Conservation (phyloP, 2,113 vertebrate genomes). For the Empidonax traillii region DNA sequence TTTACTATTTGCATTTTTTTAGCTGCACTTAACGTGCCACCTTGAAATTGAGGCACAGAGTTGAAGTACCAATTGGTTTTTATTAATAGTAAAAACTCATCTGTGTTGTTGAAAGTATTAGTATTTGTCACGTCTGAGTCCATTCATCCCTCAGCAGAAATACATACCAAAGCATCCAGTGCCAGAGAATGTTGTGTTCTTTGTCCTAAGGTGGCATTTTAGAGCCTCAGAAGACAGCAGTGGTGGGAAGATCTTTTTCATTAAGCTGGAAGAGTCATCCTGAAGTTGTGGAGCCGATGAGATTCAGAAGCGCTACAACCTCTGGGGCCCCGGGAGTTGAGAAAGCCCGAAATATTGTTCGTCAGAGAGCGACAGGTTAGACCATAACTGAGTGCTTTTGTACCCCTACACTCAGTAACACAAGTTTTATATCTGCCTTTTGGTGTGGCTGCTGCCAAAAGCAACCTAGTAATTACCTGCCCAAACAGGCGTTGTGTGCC, state of each 20-base stretch:
- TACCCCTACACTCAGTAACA: not conserved
- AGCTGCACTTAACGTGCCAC: not conserved
- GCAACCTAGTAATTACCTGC: not conserved
- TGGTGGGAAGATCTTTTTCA: conserved; percentile 91
- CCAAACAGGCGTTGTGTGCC: accelerated
- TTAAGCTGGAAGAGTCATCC: conserved; percentile 92
- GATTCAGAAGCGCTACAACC: conserved; percentile 94
- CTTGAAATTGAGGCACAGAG: not conserved
- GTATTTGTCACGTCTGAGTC: not conserved
- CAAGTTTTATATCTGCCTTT: not conserved
- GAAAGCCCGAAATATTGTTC: conserved; percentile 91
- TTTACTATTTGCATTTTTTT: not conserved
- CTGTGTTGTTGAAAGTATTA: not conserved
- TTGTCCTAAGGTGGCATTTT: conserved; percentile 77
- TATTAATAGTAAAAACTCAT: not conserved
- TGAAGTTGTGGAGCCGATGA: conserved; percentile 91
- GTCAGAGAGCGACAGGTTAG: conserved; percentile 93
- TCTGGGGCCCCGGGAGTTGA: conserved; percentile 94
- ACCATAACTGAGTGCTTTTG: not conserved
- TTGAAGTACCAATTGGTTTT: not conserved
- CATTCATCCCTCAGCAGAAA: not conserved
- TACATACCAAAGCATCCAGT: accelerated
- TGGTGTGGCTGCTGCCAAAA: not conserved
- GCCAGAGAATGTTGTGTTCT: not conserved
- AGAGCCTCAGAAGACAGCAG: conserved; percentile 85